These are phyloP conservation scores for Leptodactylus fallax DNA, from an alignment of 2,797 vertebrate species.

Conservation along the genomic window DNA sequence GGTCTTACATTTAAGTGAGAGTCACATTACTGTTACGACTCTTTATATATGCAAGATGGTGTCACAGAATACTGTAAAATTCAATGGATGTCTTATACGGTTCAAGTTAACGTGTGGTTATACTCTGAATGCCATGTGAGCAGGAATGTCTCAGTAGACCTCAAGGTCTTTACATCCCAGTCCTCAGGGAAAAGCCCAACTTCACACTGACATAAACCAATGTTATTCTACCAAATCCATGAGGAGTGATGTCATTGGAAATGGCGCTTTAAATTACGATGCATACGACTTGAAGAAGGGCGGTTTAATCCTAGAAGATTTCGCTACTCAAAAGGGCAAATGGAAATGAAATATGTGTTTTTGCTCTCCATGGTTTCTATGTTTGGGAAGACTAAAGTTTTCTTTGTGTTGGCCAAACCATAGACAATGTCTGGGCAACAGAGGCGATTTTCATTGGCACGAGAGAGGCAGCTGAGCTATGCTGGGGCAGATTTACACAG, in stretches of 20 bases:
- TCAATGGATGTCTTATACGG: constrained; percentile 2
- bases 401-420: not conserved
- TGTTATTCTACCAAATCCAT: constrained; percentile 48
- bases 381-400: not conserved
- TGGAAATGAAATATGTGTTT: not conserved
- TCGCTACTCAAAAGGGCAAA: not conserved
- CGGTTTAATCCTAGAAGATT: not conserved
- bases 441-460: not conserved
- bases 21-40: constrained; percentile 28
- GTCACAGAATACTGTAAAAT: constrained; percentile 2
- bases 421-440: not conserved
- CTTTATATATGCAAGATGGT: constrained; percentile 22
- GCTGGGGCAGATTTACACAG: not conserved
- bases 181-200: constrained; percentile 14
- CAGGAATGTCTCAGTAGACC: constrained; percentile 43
- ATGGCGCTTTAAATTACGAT: constrained; percentile 37
- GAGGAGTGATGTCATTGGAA: constrained; percentile 24
- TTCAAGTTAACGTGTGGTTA: constrained; percentile 28
- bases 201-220: constrained; percentile 15
- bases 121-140: constrained; percentile 28
- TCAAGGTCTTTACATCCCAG: not conserved
- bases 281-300: not conserved
- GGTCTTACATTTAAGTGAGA: constrained; percentile 12
- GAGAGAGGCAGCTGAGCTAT: no score
- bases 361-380: not conserved